Percentiles rank a stretch among this genome's conserved stretches.
Evolutionary conservation across 2,113 vertebrate genomes (phyloP).

Genomic region (Toxotes jaculatrix): DNA sequence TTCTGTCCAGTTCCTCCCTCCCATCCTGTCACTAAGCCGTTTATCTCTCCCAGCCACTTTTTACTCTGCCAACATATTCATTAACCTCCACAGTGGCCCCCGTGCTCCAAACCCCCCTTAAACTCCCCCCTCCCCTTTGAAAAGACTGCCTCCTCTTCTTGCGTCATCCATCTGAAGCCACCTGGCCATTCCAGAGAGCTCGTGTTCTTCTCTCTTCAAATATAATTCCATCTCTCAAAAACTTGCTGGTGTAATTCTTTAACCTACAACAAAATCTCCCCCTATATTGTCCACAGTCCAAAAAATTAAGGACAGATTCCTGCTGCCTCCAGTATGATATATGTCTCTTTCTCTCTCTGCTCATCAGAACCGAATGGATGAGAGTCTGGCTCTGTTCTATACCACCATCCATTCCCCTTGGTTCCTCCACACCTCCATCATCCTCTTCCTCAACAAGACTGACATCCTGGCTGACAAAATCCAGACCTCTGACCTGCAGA

Average conservation of each 20-base stretch:
- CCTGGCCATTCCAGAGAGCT: neutral
- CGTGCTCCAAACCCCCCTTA: constrained; percentile 17
- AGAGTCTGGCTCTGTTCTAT: constrained; percentile 91
- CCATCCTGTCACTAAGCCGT: constrained; percentile 47
- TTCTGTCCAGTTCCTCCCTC: constrained; percentile 1
- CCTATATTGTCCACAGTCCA: neutral
- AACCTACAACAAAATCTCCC: neutral
- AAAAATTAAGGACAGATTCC: neutral
- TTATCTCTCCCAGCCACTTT: constrained; percentile 68
- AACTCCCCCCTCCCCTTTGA: constrained; percentile 10
- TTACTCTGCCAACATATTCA: constrained; percentile 54
- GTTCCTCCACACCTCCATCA: constrained; percentile 89
- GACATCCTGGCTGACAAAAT: constrained; percentile 93
- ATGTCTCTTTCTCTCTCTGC: neutral
- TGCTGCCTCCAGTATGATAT: neutral
- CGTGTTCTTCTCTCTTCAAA: neutral
- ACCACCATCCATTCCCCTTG: constrained; percentile 91
- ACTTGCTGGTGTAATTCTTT: neutral
- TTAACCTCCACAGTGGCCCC: constrained; percentile 63
- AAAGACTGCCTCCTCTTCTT: neutral
- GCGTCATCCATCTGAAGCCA: constrained; percentile 15
- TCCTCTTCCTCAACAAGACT: constrained; percentile 95
- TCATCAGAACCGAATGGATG: constrained; percentile 91
- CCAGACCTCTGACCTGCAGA: constrained; percentile 86
- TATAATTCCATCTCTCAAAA: neutral